Percentiles rank a stretch among this genome's conserved stretches.
These are phyloP conservation scores for Tyrannus savana DNA, from an alignment of 2,113 vertebrate genomes.

Conservation along the genomic window DNA sequence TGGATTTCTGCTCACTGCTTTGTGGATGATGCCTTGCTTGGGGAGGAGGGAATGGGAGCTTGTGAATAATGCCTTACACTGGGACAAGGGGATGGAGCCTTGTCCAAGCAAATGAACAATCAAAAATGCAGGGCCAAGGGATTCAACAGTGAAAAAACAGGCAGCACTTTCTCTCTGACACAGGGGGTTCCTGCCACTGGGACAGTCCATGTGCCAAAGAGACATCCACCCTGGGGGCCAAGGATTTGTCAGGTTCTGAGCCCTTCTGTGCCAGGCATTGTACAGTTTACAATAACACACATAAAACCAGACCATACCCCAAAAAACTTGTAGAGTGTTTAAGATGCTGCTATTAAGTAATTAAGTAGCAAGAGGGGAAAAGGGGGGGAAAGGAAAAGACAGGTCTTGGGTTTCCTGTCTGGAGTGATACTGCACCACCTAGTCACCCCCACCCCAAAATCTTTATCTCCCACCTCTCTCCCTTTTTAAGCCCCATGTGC, in stretches of 20 bases:
- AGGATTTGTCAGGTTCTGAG: neutral
- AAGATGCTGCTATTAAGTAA: neutral
- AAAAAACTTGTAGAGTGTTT: neutral
- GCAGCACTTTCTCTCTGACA: neutral
- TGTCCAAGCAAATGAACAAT: neutral
- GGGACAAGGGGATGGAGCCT: neutral
- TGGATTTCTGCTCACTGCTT: neutral
- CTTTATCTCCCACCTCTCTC: neutral
- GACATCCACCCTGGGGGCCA: no score
- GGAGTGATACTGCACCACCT: neutral
- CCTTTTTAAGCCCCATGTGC: neutral
- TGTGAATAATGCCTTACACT: neutral
- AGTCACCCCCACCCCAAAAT: neutral
- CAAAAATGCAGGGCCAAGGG: neutral
- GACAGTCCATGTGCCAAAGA: neutral
- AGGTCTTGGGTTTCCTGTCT: neutral
- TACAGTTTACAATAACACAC: neutral
- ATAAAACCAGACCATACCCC: neutral
- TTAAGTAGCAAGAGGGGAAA: neutral
- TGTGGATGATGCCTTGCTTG: neutral
- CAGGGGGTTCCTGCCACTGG: fast-evolving
- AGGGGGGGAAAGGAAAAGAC: neutral
- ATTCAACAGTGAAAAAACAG: neutral
- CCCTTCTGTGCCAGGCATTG: neutral
- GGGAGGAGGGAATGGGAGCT: neutral